Percentiles rank a stretch among this genome's conserved stretches.
These are phyloP conservation scores for Lophius americanus DNA, from an alignment of 2,797 vertebrate species.

Conservation along the genomic window DNA sequence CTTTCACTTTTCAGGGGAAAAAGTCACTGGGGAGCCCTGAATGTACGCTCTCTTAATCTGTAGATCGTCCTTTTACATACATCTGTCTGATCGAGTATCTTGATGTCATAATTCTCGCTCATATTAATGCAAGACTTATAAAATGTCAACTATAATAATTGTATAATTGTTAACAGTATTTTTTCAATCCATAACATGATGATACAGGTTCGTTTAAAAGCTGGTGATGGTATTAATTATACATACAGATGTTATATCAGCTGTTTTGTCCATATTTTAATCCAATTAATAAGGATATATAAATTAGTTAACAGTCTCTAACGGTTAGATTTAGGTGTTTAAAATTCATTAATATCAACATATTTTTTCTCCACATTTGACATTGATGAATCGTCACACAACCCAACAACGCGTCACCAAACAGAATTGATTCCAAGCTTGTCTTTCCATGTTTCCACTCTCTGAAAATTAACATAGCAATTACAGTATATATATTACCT, in stretches of 20 bases:
- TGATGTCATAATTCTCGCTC: constrained; percentile 7
- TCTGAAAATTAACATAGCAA: neutral
- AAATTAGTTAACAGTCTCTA: too few relatives aligned
- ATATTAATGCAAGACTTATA: constrained; percentile 6
- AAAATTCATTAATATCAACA: too few relatives aligned
- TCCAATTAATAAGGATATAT: too few relatives aligned
- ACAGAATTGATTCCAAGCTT: neutral
- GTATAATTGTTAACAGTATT: too few relatives aligned
- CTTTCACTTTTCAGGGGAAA: neutral
- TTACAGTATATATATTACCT: constrained; percentile 10
- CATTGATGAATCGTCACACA: neutral
- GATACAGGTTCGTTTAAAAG: too few relatives aligned
- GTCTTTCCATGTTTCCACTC: too few relatives aligned
- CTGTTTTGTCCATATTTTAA: too few relatives aligned
- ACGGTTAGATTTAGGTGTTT: too few relatives aligned
- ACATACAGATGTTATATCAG: too few relatives aligned
- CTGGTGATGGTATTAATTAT: too few relatives aligned
- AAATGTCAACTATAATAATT: neutral
- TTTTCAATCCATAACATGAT: too few relatives aligned
- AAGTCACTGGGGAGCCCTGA: constrained; percentile 51
- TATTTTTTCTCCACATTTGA: neutral
- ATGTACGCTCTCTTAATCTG: constrained; percentile 17
- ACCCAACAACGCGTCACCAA: neutral
- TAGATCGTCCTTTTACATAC: constrained; percentile 25
- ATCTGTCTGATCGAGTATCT: constrained; percentile 4